phyloP scores from a whole-genome alignment of 2,797 vertebrate genomes.

The Darevskia nairensis region DNA sequence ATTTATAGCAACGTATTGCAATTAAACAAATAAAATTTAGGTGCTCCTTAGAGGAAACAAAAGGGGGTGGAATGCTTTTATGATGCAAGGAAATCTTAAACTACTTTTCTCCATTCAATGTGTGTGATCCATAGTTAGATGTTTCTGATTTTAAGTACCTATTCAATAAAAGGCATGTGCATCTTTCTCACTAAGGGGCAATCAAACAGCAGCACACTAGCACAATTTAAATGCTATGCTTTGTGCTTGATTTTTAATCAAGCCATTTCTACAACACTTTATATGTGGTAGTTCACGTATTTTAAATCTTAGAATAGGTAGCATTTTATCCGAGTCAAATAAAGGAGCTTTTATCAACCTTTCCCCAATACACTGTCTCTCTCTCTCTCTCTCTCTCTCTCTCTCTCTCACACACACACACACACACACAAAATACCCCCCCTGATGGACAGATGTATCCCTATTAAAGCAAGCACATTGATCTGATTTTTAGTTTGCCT shows the following conservation, averaged over 20 bases:
- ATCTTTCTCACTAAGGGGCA: conserved; percentile 52
- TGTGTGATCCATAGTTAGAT: conserved; percentile 36
- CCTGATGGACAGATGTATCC: conserved; percentile 71
- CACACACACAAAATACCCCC: conserved; percentile 18
- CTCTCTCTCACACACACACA: too few species aligned
- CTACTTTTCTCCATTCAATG: conserved; percentile 48
- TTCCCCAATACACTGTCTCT: background rate
- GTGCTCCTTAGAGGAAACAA: conserved; percentile 45
- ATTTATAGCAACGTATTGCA: conserved; percentile 28
- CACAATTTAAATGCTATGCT: conserved; percentile 48
- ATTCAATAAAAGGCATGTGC: conserved; percentile 62
- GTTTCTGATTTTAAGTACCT: conserved; percentile 67
- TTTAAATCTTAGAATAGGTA: conserved; percentile 63
- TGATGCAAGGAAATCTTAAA: conserved; percentile 63
- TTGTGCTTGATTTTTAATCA: conserved; percentile 36
- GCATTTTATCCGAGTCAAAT: conserved; percentile 67
- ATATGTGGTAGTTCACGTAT: conserved; percentile 33
- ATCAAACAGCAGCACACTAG: conserved; percentile 50
- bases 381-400: too few species aligned
- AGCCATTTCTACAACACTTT: conserved; percentile 42
- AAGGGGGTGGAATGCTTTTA: conserved; percentile 28
- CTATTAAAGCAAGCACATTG: conserved; percentile 76
- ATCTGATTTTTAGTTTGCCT: conserved; percentile 81
- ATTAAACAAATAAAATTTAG: conserved; percentile 21
- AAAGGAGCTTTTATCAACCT: conserved; percentile 66